Percentiles rank a stretch among this genome's conserved stretches.
phyloP scores from a whole-genome alignment of 2,797 vertebrate genomes.

The Myiotriccus ornatus region DNA sequence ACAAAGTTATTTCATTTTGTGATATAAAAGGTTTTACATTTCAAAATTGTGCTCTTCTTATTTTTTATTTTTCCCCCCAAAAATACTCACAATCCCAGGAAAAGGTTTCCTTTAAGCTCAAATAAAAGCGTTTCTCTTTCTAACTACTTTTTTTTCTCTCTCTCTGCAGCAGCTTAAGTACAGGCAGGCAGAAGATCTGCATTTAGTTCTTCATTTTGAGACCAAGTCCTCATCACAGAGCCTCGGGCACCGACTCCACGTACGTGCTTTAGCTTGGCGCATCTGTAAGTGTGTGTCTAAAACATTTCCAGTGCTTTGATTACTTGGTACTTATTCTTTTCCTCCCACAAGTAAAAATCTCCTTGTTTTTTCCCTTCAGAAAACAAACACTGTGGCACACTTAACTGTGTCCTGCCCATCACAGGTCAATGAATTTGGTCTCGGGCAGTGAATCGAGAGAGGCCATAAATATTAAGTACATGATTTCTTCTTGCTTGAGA shows the following conservation, averaged over 20 bases:
- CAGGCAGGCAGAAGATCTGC: slow-evolving; percentile 8
- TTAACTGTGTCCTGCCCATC: background rate
- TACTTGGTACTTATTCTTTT: background rate
- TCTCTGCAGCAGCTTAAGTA: background rate
- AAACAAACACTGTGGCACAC: background rate
- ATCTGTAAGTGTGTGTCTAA: background rate
- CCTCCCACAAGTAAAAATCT: background rate
- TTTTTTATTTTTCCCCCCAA: background rate
- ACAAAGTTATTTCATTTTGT: background rate
- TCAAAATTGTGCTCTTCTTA: background rate
- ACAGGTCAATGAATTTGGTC: background rate
- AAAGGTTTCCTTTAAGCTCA: background rate
- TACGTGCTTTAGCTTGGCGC: background rate
- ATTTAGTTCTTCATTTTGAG: slow-evolving; percentile 6
- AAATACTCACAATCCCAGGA: background rate
- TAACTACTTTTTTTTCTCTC: background rate
- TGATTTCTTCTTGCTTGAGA: background rate
- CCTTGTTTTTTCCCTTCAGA: background rate
- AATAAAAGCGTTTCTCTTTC: background rate
- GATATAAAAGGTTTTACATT: background rate
- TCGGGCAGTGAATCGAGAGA: background rate
- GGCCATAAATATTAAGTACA: background rate
- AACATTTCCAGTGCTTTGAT: background rate
- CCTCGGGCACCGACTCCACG: background rate
- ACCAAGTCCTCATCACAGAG: background rate